A percentile compares a stretch with the other conserved stretches of the same genome.
phyloP scores from a whole-genome alignment of 2,888 invertebrate species.

The Spialia ferax region DNA sequence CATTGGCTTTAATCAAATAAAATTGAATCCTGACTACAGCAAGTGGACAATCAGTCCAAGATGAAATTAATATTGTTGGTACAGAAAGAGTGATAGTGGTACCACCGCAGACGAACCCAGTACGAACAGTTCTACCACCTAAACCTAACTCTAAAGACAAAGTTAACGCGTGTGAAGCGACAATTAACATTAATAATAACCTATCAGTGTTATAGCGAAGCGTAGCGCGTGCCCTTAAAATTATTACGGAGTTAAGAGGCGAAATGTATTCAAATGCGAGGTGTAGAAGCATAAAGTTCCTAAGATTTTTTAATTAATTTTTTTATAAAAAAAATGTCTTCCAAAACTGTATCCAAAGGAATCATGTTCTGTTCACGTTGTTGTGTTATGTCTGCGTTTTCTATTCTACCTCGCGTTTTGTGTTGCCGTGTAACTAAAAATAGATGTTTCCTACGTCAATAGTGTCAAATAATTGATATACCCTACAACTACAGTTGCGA shows the following conservation, averaged over 20 bases:
- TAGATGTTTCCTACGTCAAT: constrained; percentile 34
- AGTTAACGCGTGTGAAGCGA: background rate
- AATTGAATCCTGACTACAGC: too few relatives aligned
- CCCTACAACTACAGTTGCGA: constrained; percentile 38
- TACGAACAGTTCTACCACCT: constrained; percentile 29
- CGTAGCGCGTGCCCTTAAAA: constrained; percentile 29
- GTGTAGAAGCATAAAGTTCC: constrained; percentile 37
- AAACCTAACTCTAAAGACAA: constrained; percentile 3
- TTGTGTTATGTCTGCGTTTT: constrained; percentile 25
- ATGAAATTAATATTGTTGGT: background rate
- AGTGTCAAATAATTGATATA: constrained; percentile 41
- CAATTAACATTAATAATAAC: background rate
- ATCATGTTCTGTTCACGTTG: constrained; percentile 36
- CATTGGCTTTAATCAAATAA: too few relatives aligned
- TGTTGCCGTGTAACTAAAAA: constrained; percentile 37
- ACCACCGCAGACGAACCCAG: constrained; percentile 29
- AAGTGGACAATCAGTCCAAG: background rate
- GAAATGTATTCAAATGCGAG: constrained; percentile 34
- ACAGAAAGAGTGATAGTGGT: constrained; percentile 14
- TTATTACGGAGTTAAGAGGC: constrained; percentile 18
- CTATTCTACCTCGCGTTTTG: constrained; percentile 34
- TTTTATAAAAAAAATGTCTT: constrained; percentile 22
- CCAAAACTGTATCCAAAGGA: constrained; percentile 38
- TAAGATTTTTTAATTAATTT: constrained; percentile 23
- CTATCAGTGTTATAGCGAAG: constrained; percentile 34